These are phyloP conservation scores for Calameuta pallipes DNA, from an alignment of 2,888 invertebrate species.

Conservation along the genomic window DNA sequence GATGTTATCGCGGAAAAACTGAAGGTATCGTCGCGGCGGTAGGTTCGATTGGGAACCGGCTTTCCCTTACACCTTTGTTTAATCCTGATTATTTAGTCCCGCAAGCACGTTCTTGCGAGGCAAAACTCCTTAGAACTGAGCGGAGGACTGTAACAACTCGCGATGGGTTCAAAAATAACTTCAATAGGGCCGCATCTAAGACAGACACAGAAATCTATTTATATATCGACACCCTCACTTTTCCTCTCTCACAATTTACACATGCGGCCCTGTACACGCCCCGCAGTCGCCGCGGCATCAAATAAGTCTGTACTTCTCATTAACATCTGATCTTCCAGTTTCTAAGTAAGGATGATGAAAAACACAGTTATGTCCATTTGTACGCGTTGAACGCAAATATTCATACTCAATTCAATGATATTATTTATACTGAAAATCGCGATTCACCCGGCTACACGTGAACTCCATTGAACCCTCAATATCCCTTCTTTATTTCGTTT, in stretches of 20 bases:
- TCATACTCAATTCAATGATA: slow-evolving; percentile 45
- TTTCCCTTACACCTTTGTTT: background rate
- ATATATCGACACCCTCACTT: slow-evolving; percentile 44
- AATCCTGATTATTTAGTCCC: slow-evolving; percentile 11
- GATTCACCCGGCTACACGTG: background rate
- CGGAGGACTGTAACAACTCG: slow-evolving; percentile 51
- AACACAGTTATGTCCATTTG: slow-evolving; percentile 10
- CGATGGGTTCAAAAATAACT: slow-evolving; percentile 52
- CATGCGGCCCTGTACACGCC: slow-evolving; percentile 52
- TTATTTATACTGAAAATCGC: slow-evolving; percentile 14
- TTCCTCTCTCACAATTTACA: slow-evolving; percentile 9
- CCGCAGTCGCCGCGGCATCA: slow-evolving; percentile 37
- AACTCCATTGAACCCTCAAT: background rate
- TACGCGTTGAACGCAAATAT: slow-evolving; percentile 16
- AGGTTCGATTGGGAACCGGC: background rate
- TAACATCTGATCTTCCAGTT: slow-evolving; percentile 26
- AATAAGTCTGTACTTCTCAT: slow-evolving; percentile 43
- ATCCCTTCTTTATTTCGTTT: slow-evolving; percentile 9
- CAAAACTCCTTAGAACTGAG: slow-evolving; percentile 46
- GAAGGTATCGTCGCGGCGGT: background rate
- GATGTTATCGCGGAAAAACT: background rate
- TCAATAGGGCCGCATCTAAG: slow-evolving; percentile 57
- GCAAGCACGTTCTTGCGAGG: slow-evolving; percentile 27
- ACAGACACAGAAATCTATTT: slow-evolving; percentile 51
- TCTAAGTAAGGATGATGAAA: slow-evolving; percentile 20